Conservation (phyloP, 2,888 invertebrate genomes). For the Drosophila atripex region DNA sequence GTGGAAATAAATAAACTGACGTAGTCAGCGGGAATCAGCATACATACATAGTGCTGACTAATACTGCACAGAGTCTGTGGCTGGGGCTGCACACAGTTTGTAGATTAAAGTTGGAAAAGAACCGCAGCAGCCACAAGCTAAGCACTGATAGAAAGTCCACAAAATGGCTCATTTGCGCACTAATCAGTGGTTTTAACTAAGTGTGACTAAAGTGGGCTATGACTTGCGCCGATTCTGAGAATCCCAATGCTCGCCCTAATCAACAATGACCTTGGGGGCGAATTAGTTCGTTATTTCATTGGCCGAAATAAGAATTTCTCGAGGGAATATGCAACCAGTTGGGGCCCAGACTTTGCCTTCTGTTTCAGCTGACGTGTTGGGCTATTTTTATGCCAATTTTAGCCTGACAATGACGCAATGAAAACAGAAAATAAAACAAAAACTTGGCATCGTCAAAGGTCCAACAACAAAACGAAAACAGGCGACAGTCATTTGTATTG, state of each 20-base stretch:
- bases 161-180: neutral
- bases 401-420: slow-evolving; percentile 79
- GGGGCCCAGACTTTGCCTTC: slow-evolving; percentile 35
- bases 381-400: slow-evolving; percentile 81
- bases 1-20: slow-evolving; percentile 44
- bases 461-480: slow-evolving; percentile 33
- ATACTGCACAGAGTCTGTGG: slow-evolving; percentile 33
- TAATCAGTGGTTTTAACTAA: neutral
- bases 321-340: slow-evolving; percentile 7
- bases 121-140: neutral
- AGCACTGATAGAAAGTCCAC: neutral
- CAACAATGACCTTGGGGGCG: slow-evolving; percentile 58
- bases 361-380: slow-evolving; percentile 76
- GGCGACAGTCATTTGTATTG: slow-evolving; percentile 61
- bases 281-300: slow-evolving; percentile 55
- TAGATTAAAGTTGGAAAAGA: slow-evolving; percentile 23
- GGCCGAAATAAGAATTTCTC: slow-evolving; percentile 12
- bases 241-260: neutral
- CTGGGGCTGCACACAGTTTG: slow-evolving; percentile 29
- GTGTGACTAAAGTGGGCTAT: too few relatives aligned
- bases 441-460: slow-evolving; percentile 55
- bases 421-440: slow-evolving; percentile 59
- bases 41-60: slow-evolving; percentile 65
- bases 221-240: neutral
- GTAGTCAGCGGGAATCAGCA: slow-evolving; percentile 40